Base-by-base conservation (phyloP, 2,797 vertebrate genomes). In the Clarias laeviceps region DNA sequence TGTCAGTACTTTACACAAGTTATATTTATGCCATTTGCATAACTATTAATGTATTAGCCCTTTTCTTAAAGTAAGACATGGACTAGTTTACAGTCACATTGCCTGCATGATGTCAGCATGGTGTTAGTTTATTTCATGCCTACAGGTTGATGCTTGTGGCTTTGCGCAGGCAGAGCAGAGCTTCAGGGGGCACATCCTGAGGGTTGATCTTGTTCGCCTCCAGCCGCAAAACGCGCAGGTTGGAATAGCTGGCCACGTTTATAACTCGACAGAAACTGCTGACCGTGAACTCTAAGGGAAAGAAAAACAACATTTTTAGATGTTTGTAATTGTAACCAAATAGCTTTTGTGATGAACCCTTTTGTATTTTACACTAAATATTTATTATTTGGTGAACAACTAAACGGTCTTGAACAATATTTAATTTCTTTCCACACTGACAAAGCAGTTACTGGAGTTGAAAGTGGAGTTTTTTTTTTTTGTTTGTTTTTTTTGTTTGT, bases 211-310 rank as follows among this genome's bases (percentile, higher is more conserved):
- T 91, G 84, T 99, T 99, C 88, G 96, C 97, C 87, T 99, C 98
- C 93, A 99, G 90, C 5, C 97, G 96, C 89, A 99, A 92, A 81
- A 98, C 95, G 87, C 93, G 97, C 84, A 99, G 93, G 89, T 91
- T 96, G 85, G 98, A 99, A 88, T 96, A 99, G 90, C 95, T 96
- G 3, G 85, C 84, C 29, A 95, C 94, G 81, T 97, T 95, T 65
- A 95, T 90, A 22, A 95, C 92, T 50, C 94, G 94, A 88, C 98
- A 99, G 94, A 99, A 99, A 91, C 98, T 98, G 91, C 91, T 94
- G 89, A 98, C 7, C 3, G 96, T 96, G 89, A 99, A 97, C 90
- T 97, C 98, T 99, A 94, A 45, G 1, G 24, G 83, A 6, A 17
- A 2, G 40, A 24, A 50, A 65, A 84, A 12, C 7, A 59, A 0